Base-by-base conservation (phyloP, 2,113 vertebrate species). In the Ardeotis arabs region DNA sequence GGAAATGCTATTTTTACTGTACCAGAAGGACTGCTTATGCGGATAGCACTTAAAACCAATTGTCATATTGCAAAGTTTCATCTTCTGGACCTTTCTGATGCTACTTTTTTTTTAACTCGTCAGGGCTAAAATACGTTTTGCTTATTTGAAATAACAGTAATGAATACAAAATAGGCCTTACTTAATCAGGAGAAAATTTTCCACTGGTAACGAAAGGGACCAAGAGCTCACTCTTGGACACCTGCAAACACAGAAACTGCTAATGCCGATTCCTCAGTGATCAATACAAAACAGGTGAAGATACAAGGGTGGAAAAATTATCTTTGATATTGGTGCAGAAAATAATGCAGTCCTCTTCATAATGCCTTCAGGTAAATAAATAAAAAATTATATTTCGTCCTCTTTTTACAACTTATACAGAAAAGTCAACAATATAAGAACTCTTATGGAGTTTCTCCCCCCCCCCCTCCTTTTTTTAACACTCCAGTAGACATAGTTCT, bases 1-100 rank as follows among this genome's bases (percentile, higher is more conserved):
- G 90, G 83, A 96, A 97, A 93, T 94, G 84, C 62, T 97, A 83
- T 95, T 96, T 95, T 80, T 96, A 92, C 70, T 86, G 59, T 91
- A 93, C 68, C 85, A 98, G 87, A 91, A 96, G 79, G 89, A 96
- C 55, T 84, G 49, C 91, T 37, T 90, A 80, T 93, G 52, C 12
- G 14, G 60, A 89, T 93, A 56, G 13, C 50, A 72, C 45, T 50
- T 76, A 90, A 95, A 95, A 81, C 37, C 66, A 87, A 72, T 94
- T 93, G 93, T 93, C 62, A 50, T 68, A 60, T 75, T 95, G 75
- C 44, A 64, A 92, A 93, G 19, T 39, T 35, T 79, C 86, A 68
- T 63, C 31, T 69, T 76, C 9, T 77, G 45, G n/a, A 74, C 10
- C 45, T 64, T 88, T 74, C 31, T 85, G 58, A 63, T 84, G 13